These are phyloP conservation scores for Hanleya hanleyi DNA, from an alignment of 2,888 invertebrate genomes.

Conservation along the genomic window DNA sequence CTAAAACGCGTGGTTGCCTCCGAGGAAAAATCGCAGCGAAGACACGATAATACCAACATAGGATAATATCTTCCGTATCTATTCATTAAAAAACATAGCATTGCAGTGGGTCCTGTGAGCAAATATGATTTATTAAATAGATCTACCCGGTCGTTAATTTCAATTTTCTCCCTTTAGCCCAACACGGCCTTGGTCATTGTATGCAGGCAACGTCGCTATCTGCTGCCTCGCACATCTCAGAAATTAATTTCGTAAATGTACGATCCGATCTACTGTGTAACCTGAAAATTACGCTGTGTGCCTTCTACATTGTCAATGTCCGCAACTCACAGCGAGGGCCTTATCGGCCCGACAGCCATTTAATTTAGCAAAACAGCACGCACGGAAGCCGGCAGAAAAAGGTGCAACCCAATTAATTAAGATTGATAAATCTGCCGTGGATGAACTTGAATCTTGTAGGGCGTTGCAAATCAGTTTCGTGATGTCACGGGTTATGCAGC, in stretches of 20 bases:
- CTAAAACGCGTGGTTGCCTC: too few relatives aligned
- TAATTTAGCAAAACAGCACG: slow-evolving; percentile 6
- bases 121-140: background rate
- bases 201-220: too few relatives aligned
- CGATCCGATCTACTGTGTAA: too few relatives aligned
- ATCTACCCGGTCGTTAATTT: background rate
- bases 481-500: background rate
- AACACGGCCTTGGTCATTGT: too few relatives aligned
- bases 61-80: too few relatives aligned
- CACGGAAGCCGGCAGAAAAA: slow-evolving; percentile 4
- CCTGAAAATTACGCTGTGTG: too few relatives aligned
- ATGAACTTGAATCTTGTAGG: too few relatives aligned
- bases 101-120: background rate
- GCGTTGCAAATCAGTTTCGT: background rate
- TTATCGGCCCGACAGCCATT: background rate
- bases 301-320: background rate
- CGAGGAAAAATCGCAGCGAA: too few relatives aligned
- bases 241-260: slow-evolving; percentile 8
- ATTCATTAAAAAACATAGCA: too few relatives aligned
- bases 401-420: slow-evolving; percentile 4
- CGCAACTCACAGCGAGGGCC: background rate
- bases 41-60: too few relatives aligned
- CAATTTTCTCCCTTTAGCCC: background rate
- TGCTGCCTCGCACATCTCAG: background rate
- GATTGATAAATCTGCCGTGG: slow-evolving; percentile 4